A percentile compares a stretch with the other conserved stretches of the same genome.
These are phyloP conservation scores for Rhyzopertha dominica DNA, from an alignment of 1,140 invertebrate species.

Conservation along the genomic window DNA sequence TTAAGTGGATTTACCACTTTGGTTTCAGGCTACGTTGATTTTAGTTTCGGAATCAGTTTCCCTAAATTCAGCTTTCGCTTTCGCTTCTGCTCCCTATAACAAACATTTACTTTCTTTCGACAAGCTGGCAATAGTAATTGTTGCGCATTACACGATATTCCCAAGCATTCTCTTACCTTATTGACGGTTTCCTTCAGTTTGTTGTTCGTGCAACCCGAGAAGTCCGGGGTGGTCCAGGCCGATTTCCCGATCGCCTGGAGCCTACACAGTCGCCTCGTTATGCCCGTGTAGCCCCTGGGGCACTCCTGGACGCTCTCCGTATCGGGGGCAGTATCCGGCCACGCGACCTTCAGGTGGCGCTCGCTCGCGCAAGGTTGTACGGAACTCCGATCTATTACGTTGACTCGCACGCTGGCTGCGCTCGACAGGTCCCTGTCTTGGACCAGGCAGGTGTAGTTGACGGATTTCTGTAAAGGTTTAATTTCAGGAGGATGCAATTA, in stretches of 20 bases:
- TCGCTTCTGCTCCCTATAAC: too few species aligned
- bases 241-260: slow-evolving; percentile 56
- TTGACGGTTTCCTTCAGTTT: slow-evolving; percentile 58
- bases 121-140: too few species aligned
- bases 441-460: slow-evolving; percentile 56
- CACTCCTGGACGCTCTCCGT: slow-evolving; percentile 56
- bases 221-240: slow-evolving; percentile 68
- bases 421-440: slow-evolving; percentile 53
- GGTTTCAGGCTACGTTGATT: too few species aligned
- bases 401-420: slow-evolving; percentile 55
- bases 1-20: too few species aligned
- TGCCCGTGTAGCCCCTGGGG: slow-evolving; percentile 51
- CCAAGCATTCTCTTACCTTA: too few species aligned
- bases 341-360: slow-evolving; percentile 48
- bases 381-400: slow-evolving; percentile 55
- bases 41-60: too few species aligned
- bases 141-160: too few species aligned
- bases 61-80: too few species aligned
- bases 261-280: slow-evolving; percentile 52
- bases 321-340: slow-evolving; percentile 60
- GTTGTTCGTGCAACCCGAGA: slow-evolving; percentile 64
- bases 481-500: too few species aligned
- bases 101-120: too few species aligned
- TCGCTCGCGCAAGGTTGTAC: slow-evolving; percentile 53
- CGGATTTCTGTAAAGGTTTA: slow-evolving; percentile 54